phyloP scores from a whole-genome alignment of 2,888 invertebrate genomes.

The Chrysopilus asiliformis region DNA sequence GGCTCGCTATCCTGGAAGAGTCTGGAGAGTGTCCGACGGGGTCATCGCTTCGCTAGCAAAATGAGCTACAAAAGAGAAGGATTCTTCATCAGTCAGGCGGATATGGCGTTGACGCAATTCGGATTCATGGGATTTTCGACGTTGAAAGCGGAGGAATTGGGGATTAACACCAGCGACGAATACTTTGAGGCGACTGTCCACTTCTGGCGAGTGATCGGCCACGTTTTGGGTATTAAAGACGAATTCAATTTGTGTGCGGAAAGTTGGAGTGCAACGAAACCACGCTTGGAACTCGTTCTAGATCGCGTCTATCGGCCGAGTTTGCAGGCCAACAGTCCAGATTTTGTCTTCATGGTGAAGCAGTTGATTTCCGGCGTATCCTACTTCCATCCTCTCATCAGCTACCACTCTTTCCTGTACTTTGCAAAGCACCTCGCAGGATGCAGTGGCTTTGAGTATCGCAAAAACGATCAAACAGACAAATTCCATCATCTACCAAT shows the following conservation, averaged over 20 bases:
- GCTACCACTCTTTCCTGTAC: constrained; percentile 44
- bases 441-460: too few species aligned
- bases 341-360: constrained; percentile 50
- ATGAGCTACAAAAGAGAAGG: constrained; percentile 36
- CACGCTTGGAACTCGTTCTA: constrained; percentile 38
- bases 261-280: constrained; percentile 46
- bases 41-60: constrained; percentile 50
- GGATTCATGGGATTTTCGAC: constrained; percentile 71
- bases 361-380: constrained; percentile 55
- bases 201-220: constrained; percentile 72
- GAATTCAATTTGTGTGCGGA: constrained; percentile 59
- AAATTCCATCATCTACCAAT: too few species aligned
- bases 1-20: constrained; percentile 53
- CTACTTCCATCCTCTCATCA: constrained; percentile 49
- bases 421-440: constrained; percentile 43
- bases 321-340: constrained; percentile 43
- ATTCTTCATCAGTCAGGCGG: constrained; percentile 60
- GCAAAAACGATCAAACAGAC: too few species aligned
- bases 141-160: constrained; percentile 48
- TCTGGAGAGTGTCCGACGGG: constrained; percentile 47
- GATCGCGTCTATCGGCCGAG: constrained; percentile 49
- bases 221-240: constrained; percentile 71
- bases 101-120: constrained; percentile 75
- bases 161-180: constrained; percentile 44
- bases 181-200: constrained; percentile 66